Conservation (phyloP, 2,888 invertebrate genomes). For the Calameuta idolon region DNA sequence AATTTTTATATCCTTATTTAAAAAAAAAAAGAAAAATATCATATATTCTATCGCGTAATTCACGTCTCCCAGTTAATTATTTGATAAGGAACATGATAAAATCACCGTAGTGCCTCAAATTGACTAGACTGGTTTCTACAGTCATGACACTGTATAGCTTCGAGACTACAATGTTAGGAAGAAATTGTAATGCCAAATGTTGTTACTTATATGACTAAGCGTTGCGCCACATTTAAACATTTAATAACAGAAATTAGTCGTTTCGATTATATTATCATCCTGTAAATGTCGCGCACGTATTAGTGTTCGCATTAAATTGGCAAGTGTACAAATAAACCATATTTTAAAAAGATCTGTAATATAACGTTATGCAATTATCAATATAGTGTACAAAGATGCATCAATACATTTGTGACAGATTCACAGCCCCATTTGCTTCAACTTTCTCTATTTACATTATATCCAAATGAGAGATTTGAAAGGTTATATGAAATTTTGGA, state of each 20-base stretch:
- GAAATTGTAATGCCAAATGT: background rate
- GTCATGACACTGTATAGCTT: background rate
- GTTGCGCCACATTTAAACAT: background rate
- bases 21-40: background rate
- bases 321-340: background rate
- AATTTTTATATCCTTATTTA: background rate
- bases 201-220: background rate
- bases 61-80: background rate
- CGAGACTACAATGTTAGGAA: background rate
- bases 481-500: background rate
- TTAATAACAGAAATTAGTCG: background rate
- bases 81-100: background rate
- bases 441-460: background rate
- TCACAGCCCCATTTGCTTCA: background rate
- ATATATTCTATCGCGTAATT: background rate
- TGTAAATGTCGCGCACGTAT: background rate
- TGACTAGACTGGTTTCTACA: slow-evolving; percentile 11
- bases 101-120: slow-evolving; percentile 22
- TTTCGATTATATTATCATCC: background rate
- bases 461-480: background rate
- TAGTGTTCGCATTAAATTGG: background rate
- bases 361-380: background rate
- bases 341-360: background rate
- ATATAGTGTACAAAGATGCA: background rate
- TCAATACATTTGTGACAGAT: background rate